These are phyloP conservation scores for Megalonaias nervosa DNA, from an alignment of 1,140 invertebrate species.

Conservation along the genomic window DNA sequence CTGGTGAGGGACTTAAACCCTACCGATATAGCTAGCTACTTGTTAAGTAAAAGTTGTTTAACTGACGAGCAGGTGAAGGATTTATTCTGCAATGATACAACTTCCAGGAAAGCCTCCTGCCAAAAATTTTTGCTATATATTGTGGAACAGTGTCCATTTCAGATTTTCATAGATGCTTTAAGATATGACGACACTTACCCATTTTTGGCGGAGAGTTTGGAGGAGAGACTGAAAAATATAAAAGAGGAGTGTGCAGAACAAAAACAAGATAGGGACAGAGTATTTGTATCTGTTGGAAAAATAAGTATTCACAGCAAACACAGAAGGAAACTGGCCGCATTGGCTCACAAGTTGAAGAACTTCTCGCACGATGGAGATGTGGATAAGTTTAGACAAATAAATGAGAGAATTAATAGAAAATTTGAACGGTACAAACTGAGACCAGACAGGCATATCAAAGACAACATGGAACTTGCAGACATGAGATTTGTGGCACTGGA, in stretches of 20 bases:
- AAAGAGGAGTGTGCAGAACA: neutral
- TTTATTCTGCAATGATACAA: too few relatives aligned
- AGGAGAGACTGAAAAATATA: slow-evolving; percentile 5
- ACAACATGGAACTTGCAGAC: slow-evolving; percentile 19
- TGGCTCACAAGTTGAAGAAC: slow-evolving; percentile 16
- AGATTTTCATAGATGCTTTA: slow-evolving; percentile 5
- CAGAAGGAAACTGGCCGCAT: slow-evolving; percentile 2
- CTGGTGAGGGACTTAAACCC: too few relatives aligned
- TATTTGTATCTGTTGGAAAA: slow-evolving; percentile 18
- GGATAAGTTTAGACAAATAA: neutral
- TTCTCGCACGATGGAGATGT: slow-evolving; percentile 15
- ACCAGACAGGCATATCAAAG: neutral
- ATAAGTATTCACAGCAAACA: slow-evolving; percentile 4
- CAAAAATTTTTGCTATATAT: too few relatives aligned
- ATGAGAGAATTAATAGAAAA: slow-evolving; percentile 5
- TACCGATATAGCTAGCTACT: too few relatives aligned
- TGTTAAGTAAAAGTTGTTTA: too few relatives aligned
- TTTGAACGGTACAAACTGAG: slow-evolving; percentile 10
- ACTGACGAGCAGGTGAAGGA: too few relatives aligned
- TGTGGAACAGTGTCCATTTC: slow-evolving; percentile 10
- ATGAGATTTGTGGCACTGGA: slow-evolving; percentile 18
- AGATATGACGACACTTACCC: slow-evolving; percentile 3
- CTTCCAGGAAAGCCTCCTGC: too few relatives aligned
- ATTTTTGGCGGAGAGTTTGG: slow-evolving; percentile 10
- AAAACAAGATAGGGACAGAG: neutral